These are phyloP conservation scores for Ctenodactylus gundi DNA, from an alignment of 2,113 vertebrate species.

Conservation along the genomic window DNA sequence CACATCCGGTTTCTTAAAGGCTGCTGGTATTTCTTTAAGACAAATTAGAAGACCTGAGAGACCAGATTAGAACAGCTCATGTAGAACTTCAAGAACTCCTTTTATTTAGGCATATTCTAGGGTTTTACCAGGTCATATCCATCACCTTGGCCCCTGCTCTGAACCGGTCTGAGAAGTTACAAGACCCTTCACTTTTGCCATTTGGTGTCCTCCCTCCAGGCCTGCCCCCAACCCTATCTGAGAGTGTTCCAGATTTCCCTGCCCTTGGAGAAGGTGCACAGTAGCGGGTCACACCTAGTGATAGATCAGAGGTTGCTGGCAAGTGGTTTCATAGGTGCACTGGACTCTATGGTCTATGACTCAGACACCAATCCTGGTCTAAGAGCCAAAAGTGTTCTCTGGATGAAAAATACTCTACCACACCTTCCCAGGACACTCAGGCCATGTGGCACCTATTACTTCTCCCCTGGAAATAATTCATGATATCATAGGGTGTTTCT, in stretches of 20 bases:
- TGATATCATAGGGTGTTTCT: background rate
- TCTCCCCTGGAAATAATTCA: background rate
- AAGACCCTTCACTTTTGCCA: background rate
- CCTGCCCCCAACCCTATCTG: too few species aligned
- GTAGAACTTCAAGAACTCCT: background rate
- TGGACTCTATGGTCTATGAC: background rate
- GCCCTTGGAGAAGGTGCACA: background rate
- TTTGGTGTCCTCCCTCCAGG: background rate
- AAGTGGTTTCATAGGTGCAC: background rate
- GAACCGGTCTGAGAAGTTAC: background rate
- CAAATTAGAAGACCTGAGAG: background rate
- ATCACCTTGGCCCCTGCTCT: background rate
- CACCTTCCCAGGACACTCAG: background rate
- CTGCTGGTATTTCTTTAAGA: slow-evolving; percentile 14
- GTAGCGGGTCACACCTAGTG: background rate
- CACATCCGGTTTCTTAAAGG: background rate
- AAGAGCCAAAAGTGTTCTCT: background rate
- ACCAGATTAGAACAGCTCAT: background rate
- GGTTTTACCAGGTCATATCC: background rate
- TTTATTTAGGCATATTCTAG: background rate
- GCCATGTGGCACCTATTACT: background rate
- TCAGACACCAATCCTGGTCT: background rate
- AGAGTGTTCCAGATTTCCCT: background rate
- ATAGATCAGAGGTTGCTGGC: background rate
- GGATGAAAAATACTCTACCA: background rate